phyloP scores from a whole-genome alignment of 2,113 vertebrate genomes.

The Psilopogon haemacephalus region DNA sequence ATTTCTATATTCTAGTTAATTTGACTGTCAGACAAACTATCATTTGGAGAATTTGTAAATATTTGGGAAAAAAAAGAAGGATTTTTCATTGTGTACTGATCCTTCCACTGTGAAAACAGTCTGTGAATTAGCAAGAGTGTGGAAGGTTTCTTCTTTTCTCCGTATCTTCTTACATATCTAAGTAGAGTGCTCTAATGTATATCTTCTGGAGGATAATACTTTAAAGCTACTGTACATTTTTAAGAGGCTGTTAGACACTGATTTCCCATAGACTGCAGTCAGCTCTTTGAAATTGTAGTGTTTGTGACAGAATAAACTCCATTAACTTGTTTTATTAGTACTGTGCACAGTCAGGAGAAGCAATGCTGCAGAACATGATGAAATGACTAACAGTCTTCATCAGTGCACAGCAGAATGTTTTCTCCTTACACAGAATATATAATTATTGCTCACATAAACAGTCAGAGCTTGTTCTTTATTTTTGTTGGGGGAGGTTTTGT shows the following conservation, averaged over 20 bases:
- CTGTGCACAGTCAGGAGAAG: conserved; percentile 75
- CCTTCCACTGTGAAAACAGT: background rate
- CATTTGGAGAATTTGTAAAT: conserved; percentile 42
- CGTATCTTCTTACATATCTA: background rate
- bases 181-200: conserved; percentile 25
- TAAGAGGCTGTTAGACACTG: conserved; percentile 58
- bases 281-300: conserved; percentile 69
- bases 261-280: conserved; percentile 73
- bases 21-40: conserved; percentile 51
- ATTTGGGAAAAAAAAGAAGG: conserved; percentile 7
- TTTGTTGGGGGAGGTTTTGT: too few species aligned
- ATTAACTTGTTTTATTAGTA: conserved; percentile 81
- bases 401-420: conserved; percentile 67
- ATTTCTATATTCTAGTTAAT: conserved; percentile 43
- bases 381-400: conserved; percentile 76
- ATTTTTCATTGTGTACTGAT: background rate
- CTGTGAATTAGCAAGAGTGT: background rate
- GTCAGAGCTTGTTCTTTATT: background rate
- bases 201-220: conserved; percentile 44
- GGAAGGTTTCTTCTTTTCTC: background rate
- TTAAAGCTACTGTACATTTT: conserved; percentile 65
- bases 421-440: conserved; percentile 72
- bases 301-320: conserved; percentile 81
- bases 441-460: conserved; percentile 75
- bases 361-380: conserved; percentile 73